These are phyloP conservation scores for Phrixothrix hirtus DNA, from an alignment of 2,888 invertebrate species.

Conservation along the genomic window DNA sequence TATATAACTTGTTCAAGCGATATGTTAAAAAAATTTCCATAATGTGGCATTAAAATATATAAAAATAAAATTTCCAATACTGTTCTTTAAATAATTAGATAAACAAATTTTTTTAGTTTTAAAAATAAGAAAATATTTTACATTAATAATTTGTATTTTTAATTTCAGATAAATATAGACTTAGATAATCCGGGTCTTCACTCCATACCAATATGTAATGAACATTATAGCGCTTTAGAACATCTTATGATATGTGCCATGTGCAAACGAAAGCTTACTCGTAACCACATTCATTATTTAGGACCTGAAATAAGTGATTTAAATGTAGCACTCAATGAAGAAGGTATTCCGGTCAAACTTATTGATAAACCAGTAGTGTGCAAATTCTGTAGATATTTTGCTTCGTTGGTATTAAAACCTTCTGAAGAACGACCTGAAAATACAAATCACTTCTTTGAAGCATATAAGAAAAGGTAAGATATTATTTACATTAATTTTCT, in stretches of 20 bases:
- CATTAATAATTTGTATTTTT: not conserved
- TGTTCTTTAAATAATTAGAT: no score
- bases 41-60: no score
- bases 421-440: slow-evolving; percentile 57
- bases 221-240: slow-evolving; percentile 71
- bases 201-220: slow-evolving; percentile 69
- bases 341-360: slow-evolving; percentile 71
- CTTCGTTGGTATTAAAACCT: slow-evolving; percentile 70
- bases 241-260: slow-evolving; percentile 77
- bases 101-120: no score
- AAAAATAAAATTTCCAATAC: no score
- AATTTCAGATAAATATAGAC: slow-evolving; percentile 60
- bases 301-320: slow-evolving; percentile 62
- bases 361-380: slow-evolving; percentile 75
- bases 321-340: slow-evolving; percentile 60
- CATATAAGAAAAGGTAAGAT: slow-evolving; percentile 65
- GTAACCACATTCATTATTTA: slow-evolving; percentile 76
- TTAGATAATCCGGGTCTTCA: slow-evolving; percentile 68
- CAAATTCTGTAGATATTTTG: slow-evolving; percentile 80
- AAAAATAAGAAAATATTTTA: slow-evolving; percentile 4
- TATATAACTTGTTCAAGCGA: no score
- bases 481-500: slow-evolving; percentile 34
- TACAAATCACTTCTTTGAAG: slow-evolving; percentile 61
- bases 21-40: no score
- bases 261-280: slow-evolving; percentile 74